A percentile compares a stretch with the other conserved stretches of the same genome.
phyloP scores from a whole-genome alignment of 2,797 vertebrate species.

The Tenualosa ilisha region DNA sequence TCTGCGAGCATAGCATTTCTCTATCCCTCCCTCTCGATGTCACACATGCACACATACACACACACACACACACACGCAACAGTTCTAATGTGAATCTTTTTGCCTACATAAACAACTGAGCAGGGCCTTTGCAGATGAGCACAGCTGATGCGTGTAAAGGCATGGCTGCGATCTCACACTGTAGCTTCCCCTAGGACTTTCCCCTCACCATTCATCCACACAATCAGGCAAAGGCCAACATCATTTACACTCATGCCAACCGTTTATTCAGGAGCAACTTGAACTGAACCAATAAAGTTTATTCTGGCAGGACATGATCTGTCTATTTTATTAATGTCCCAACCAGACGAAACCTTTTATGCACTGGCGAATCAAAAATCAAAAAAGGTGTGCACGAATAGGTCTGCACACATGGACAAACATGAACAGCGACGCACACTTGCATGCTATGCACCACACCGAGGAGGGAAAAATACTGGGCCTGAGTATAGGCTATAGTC shows the following conservation, averaged over 20 bases:
- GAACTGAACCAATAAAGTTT: too few relatives aligned
- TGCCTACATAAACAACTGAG: conserved; percentile 9
- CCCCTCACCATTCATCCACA: not conserved
- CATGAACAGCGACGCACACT: not conserved
- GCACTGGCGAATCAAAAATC: too few relatives aligned
- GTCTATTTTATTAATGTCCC: too few relatives aligned
- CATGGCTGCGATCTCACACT: not conserved
- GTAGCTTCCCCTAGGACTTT: conserved; percentile 19
- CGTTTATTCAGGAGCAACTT: too few relatives aligned
- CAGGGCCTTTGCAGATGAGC: not conserved
- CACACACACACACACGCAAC: not conserved
- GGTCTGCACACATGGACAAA: not conserved
- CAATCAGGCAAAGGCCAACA: not conserved
- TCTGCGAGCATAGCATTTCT: not conserved
- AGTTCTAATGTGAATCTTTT: not conserved
- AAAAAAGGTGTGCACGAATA: too few relatives aligned
- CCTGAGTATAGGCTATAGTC: not conserved
- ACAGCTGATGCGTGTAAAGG: not conserved
- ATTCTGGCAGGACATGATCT: too few relatives aligned
- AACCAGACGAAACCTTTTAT: too few relatives aligned
- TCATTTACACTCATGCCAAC: too few relatives aligned
- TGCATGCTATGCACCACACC: not conserved
- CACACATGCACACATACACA: not conserved
- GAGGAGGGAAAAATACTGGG: not conserved
- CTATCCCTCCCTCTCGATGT: not conserved